Evolutionary conservation across 2,113 vertebrate species (phyloP).

Genomic region (Damaliscus lunatus): DNA sequence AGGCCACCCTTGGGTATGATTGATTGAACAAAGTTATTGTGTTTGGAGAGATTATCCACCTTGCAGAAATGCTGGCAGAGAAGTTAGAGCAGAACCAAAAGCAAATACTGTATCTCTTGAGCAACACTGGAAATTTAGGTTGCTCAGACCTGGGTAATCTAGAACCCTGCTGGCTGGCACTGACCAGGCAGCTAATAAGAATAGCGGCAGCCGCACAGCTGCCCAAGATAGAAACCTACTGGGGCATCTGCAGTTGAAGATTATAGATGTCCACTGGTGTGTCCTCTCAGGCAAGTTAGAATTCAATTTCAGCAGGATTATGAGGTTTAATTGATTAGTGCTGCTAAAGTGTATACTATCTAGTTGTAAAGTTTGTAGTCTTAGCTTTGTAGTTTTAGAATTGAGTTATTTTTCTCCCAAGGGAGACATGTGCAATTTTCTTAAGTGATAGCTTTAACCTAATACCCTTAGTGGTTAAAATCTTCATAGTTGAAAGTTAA

Average conservation of each 20-base stretch:
- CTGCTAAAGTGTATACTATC: background rate
- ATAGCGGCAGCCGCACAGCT: background rate
- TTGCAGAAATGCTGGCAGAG: background rate
- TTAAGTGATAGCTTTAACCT: constrained; percentile 64
- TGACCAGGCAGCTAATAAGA: background rate
- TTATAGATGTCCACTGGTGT: background rate
- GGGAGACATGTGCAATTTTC: constrained; percentile 53
- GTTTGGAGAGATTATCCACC: background rate
- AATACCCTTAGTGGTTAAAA: constrained; percentile 54
- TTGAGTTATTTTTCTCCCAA: constrained; percentile 47
- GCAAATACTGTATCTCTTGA: background rate
- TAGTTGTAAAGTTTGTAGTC: constrained; percentile 1
- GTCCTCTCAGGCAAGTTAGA: background rate
- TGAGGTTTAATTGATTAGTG: constrained; percentile 36
- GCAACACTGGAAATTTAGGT: background rate
- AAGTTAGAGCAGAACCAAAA: background rate
- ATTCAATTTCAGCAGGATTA: background rate
- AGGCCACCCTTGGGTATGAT: background rate
- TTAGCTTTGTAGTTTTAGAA: background rate
- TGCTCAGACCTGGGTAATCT: background rate
- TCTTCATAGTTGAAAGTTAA: constrained; percentile 55
- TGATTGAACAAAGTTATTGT: background rate
- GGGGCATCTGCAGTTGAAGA: background rate
- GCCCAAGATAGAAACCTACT: background rate
- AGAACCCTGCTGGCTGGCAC: background rate